Conservation (phyloP, 2,113 vertebrate species). For the Pseudonaja textilis region DNA sequence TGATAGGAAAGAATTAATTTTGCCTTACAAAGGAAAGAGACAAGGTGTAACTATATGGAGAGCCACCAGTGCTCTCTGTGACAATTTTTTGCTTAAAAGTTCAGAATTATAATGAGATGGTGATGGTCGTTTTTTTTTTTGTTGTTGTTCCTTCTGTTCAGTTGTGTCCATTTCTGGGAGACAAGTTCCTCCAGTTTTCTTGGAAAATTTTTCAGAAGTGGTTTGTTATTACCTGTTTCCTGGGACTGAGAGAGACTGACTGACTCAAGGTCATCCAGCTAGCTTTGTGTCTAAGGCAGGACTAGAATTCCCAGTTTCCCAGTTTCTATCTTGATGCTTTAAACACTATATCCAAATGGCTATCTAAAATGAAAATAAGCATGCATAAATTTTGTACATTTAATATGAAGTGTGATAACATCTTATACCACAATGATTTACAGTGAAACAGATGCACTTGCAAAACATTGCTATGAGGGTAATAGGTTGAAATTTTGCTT, state of each 20-base stretch:
- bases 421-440: not conserved
- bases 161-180: not conserved
- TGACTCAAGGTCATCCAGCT: not conserved
- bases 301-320: not conserved
- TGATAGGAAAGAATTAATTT: not conserved
- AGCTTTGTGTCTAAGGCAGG: not conserved
- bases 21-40: not conserved
- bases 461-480: not conserved
- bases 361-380: not conserved
- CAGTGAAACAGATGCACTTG: not conserved
- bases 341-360: not conserved
- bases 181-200: not conserved
- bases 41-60: too few species aligned
- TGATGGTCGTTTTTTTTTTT: not conserved
- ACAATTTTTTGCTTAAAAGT: not conserved
- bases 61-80: not conserved
- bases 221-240: not conserved
- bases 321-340: not conserved
- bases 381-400: not conserved
- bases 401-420: not conserved
- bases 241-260: not conserved
- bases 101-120: not conserved
- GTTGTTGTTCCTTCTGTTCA: not conserved
- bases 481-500: conserved; percentile 49
- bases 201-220: not conserved